Conservation (phyloP, 2,888 invertebrate species). For the Notodonta dromedarius region DNA sequence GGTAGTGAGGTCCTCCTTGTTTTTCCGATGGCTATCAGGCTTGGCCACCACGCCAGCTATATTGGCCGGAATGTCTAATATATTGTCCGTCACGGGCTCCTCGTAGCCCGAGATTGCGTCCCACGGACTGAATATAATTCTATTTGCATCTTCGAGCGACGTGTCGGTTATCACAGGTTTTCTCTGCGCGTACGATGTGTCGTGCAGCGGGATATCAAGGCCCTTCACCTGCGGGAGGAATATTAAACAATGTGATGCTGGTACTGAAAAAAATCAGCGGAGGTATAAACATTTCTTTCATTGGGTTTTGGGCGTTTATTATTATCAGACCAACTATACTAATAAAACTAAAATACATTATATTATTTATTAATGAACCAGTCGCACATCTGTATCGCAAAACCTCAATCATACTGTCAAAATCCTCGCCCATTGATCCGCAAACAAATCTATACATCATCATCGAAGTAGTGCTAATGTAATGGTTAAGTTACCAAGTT, state of each 20-base stretch:
- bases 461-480: too few species aligned
- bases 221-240: slow-evolving; percentile 69
- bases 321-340: too few species aligned
- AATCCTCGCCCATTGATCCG: too few species aligned
- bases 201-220: slow-evolving; percentile 71
- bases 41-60: slow-evolving; percentile 55
- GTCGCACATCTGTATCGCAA: too few species aligned
- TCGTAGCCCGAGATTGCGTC: slow-evolving; percentile 77
- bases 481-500: too few species aligned
- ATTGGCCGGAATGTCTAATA: slow-evolving; percentile 77
- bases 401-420: too few species aligned
- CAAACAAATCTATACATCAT: too few species aligned
- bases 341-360: too few species aligned
- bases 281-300: too few species aligned
- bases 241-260: slow-evolving; percentile 14
- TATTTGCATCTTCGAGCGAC: slow-evolving; percentile 80
- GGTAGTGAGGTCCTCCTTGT: slow-evolving; percentile 62
- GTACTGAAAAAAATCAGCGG: background rate
- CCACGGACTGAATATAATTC: slow-evolving; percentile 83
- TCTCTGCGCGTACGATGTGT: slow-evolving; percentile 58
- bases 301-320: too few species aligned
- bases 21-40: slow-evolving; percentile 62
- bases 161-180: slow-evolving; percentile 74
- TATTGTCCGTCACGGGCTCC: slow-evolving; percentile 72
- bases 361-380: too few species aligned